Conservation (phyloP, 2,888 invertebrate genomes). For the Spialia ferax region DNA sequence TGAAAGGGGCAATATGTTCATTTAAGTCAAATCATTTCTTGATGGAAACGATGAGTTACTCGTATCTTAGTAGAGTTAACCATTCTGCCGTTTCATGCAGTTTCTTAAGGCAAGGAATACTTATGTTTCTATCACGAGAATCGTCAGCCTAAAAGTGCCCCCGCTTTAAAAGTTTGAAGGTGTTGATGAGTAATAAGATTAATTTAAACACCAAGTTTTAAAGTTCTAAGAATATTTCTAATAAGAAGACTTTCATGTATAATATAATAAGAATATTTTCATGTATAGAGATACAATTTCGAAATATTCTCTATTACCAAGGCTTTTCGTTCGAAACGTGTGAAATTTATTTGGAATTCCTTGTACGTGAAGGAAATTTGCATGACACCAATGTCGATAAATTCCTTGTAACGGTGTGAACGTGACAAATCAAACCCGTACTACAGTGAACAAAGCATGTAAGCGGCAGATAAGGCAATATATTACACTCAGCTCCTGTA, state of each 20-base stretch:
- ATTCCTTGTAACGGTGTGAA: conserved; percentile 71
- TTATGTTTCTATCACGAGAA: too few species aligned
- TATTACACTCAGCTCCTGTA: conserved; percentile 20
- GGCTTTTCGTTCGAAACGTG: neutral
- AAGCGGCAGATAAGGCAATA: conserved; percentile 19
- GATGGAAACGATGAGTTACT: neutral
- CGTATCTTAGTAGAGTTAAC: neutral
- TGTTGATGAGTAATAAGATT: too few species aligned
- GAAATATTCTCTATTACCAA: too few species aligned
- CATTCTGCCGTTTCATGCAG: neutral
- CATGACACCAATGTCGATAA: conserved; percentile 64
- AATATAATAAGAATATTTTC: too few species aligned
- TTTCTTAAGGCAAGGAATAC: too few species aligned
- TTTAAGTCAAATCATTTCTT: neutral
- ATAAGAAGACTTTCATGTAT: too few species aligned
- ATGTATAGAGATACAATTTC: too few species aligned
- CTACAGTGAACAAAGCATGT: conserved; percentile 8
- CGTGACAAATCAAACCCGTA: conserved; percentile 63
- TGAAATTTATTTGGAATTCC: neutral
- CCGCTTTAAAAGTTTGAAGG: too few species aligned
- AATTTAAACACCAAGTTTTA: too few species aligned
- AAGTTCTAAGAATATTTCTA: too few species aligned
- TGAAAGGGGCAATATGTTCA: neutral
- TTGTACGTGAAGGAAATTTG: conserved; percentile 54
- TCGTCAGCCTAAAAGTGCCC: too few species aligned